phyloP scores from a whole-genome alignment of 2,888 invertebrate genomes.

The Macrosiphum euphorbiae region DNA sequence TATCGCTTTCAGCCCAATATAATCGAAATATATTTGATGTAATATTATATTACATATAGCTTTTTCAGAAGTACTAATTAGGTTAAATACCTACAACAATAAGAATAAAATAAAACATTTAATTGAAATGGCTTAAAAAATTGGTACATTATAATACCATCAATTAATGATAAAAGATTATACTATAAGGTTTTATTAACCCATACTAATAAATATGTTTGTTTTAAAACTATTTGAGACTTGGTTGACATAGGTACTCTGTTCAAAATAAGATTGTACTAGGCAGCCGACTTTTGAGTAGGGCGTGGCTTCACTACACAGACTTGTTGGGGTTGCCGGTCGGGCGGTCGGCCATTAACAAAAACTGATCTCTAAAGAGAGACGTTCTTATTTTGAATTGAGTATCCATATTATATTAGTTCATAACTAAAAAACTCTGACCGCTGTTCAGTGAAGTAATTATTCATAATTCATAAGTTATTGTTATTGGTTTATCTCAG shows the following conservation, averaged over 20 bases:
- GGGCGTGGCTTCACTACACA: neutral
- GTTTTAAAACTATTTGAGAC: neutral
- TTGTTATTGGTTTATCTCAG: neutral
- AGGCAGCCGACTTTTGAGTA: neutral
- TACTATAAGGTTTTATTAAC: neutral
- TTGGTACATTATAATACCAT: neutral
- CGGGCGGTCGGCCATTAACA: too few relatives aligned
- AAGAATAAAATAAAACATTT: neutral
- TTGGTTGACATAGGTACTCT: neutral
- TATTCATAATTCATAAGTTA: neutral
- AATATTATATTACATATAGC: neutral
- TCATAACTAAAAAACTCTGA: neutral
- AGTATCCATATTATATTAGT: neutral
- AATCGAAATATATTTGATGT: neutral
- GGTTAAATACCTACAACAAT: neutral
- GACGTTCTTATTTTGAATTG: too few relatives aligned
- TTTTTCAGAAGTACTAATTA: neutral
- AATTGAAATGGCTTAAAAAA: neutral
- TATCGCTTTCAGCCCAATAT: neutral
- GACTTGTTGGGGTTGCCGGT: neutral
- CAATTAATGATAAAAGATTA: neutral
- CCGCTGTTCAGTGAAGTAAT: neutral
- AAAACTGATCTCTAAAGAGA: too few relatives aligned
- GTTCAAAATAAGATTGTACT: neutral
- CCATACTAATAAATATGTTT: neutral